Base-by-base conservation (phyloP, 2,113 vertebrate genomes). In the Triplophysa tibetana region DNA sequence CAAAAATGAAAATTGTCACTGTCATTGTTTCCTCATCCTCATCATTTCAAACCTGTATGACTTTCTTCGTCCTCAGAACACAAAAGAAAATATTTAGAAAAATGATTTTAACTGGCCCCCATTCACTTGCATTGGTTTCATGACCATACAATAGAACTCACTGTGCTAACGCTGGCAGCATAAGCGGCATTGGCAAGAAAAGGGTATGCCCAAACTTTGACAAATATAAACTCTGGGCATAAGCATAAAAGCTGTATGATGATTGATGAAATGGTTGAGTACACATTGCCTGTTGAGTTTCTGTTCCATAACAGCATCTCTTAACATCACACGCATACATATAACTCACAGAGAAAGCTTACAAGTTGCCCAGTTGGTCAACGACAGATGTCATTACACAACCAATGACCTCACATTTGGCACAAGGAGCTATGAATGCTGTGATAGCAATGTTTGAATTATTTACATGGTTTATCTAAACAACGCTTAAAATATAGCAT, bases 341-440 rank as follows among this genome's bases (percentile, higher is more conserved):
- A 52, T 52, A 17, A 6, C 54, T 6, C 16, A 58, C 33, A 73
- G 60, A 61, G 54, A 2, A 74, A 52, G 23, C 14, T 70, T 4
- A 60, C 54, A 60, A 82, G 43, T 64, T 81, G 68, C 80, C 83
- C 86, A 88, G 88, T 82, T 84, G 63, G 13, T 76, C 64, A 43
- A 41, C 80, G 63, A 56, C 84, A 74, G 76, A 82, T 79, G 82
- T 83, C 78, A 85, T 84, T 75, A 86, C 85, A 77, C 80, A 87
- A 84, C 84, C 75, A 56, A 87, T 93, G 89, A 92, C 85, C 79
- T 92, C 91, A 93, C 86, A 58, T 76, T 82, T 90, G 88, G 87
- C 85, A 50, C n/a, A 23, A 64, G 5, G n/a, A 62, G 60, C 72
- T 68, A 76, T 74, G 68, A 70, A 85, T 77, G 76, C 58, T 68